These are phyloP conservation scores for Temnothorax ravouxi DNA, from an alignment of 2,888 invertebrate species.

Conservation along the genomic window DNA sequence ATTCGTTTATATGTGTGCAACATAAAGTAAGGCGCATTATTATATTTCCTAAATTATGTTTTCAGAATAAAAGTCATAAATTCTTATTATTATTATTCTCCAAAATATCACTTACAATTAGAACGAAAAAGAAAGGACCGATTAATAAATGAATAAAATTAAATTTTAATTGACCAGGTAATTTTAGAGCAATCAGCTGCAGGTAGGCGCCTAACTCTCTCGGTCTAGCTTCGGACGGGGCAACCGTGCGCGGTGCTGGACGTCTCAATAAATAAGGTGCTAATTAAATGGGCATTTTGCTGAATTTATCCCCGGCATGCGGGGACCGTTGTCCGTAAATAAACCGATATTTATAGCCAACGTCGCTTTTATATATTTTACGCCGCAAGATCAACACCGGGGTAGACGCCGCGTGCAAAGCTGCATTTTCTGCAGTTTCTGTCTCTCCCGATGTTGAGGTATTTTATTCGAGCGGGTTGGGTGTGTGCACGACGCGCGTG, in stretches of 20 bases:
- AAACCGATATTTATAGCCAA: constrained; percentile 84
- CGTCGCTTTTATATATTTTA: constrained; percentile 71
- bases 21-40: not conserved
- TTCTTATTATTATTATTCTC: not conserved
- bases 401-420: constrained; percentile 53
- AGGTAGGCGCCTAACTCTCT: constrained; percentile 23
- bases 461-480: constrained; percentile 53
- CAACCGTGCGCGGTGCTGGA: constrained; percentile 72
- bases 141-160: not conserved
- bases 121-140: not conserved
- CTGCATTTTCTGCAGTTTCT: constrained; percentile 71
- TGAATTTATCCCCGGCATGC: constrained; percentile 82
- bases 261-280: constrained; percentile 86
- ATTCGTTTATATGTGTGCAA: not conserved
- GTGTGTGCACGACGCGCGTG: constrained; percentile 31
- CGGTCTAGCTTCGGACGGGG: constrained; percentile 22
- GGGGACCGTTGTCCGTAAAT: constrained; percentile 81
- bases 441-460: constrained; percentile 68
- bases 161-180: not conserved
- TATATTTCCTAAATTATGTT: not conserved
- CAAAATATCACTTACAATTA: not conserved
- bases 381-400: constrained; percentile 51
- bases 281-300: constrained; percentile 85
- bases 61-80: not conserved
- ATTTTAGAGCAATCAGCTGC: not conserved